Conservation (phyloP, 2,113 vertebrate species). For the Tyto alba region DNA sequence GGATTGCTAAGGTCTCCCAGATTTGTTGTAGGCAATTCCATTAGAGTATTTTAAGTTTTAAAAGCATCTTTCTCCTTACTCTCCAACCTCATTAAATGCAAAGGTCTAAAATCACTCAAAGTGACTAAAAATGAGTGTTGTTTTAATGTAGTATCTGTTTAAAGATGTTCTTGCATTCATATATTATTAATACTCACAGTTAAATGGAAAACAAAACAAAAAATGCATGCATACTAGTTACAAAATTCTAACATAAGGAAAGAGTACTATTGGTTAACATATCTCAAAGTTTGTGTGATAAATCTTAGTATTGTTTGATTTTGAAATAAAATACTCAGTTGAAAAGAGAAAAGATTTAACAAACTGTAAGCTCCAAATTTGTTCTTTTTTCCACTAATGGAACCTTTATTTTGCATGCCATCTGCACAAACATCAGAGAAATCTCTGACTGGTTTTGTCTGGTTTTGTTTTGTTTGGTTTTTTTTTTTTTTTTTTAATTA, state of each 20-base stretch:
- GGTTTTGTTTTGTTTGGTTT: no score
- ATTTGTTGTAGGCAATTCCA: no score
- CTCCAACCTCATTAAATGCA: background rate
- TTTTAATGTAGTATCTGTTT: background rate
- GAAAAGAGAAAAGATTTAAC: background rate
- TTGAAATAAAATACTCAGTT: background rate
- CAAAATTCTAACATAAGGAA: background rate
- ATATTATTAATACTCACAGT: background rate
- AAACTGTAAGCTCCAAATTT: background rate
- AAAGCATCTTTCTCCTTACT: background rate
- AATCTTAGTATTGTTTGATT: background rate
- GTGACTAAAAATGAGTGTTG: background rate
- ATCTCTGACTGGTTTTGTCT: no score
- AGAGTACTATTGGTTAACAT: background rate
- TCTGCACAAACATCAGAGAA: background rate
- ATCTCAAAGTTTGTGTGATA: background rate
- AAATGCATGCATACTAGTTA: background rate
- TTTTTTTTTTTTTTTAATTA: background rate
- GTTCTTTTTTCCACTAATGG: background rate
- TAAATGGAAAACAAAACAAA: background rate
- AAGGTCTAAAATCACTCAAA: background rate
- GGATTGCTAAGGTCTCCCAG: background rate
- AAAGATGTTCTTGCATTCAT: background rate
- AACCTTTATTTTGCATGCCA: background rate
- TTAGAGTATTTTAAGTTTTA: background rate